Evolutionary conservation across 1,140 invertebrate genomes (phyloP).

Genomic region (Pogonomyrmex californicus): DNA sequence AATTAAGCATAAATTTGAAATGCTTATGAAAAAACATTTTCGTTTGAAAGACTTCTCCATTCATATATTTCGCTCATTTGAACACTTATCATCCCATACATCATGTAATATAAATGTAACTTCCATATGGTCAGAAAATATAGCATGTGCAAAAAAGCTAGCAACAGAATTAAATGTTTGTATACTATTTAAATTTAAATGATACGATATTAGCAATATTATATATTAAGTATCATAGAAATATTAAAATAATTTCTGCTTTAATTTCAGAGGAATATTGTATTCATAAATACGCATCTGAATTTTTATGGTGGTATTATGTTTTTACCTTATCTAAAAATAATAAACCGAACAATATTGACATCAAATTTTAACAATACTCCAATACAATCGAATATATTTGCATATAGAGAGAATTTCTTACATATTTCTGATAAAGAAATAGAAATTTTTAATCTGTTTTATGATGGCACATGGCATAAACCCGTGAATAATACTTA

Average conservation of each 20-base stretch:
- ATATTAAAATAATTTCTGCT: constrained; percentile 6
- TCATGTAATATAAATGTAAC: not conserved
- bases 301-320: constrained; percentile 21
- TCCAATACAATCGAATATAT: not conserved
- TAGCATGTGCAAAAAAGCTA: constrained; percentile 20
- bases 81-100: not conserved
- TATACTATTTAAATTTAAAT: not conserved
- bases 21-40: constrained; percentile 1
- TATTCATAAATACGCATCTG: constrained; percentile 30
- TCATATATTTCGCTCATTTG: not conserved
- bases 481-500: not conserved
- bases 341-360: not conserved
- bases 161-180: not conserved
- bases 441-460: not conserved
- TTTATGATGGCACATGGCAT: constrained; percentile 29
- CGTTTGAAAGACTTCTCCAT: not conserved
- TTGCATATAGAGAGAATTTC: not conserved
- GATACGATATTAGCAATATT: not conserved
- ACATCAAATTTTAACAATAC: too few relatives aligned
- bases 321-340: not conserved
- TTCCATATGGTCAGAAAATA: constrained; percentile 39
- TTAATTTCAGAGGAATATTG: not conserved
- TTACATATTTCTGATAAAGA: not conserved
- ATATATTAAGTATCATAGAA: not conserved
- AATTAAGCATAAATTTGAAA: not conserved